phyloP scores from a whole-genome alignment of 2,888 invertebrate genomes.

The Platypus cylindrus region DNA sequence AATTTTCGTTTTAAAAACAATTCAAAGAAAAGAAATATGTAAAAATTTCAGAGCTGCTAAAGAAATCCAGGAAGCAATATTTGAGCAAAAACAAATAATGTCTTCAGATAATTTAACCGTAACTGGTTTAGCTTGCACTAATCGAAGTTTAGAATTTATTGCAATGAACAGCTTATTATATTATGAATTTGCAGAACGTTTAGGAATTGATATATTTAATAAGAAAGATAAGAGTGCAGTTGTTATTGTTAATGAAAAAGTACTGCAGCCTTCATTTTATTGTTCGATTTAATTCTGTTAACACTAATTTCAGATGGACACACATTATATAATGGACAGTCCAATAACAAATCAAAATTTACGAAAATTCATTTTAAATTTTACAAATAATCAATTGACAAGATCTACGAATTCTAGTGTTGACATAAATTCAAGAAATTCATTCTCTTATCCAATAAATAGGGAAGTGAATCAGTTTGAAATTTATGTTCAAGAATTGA shows the following conservation, averaged over 20 bases:
- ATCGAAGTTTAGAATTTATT: conserved; percentile 48
- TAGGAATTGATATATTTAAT: conserved; percentile 55
- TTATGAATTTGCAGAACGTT: conserved; percentile 58
- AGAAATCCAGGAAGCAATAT: conserved; percentile 32
- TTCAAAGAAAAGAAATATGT: conserved; percentile 22
- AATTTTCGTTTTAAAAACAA: conserved; percentile 37
- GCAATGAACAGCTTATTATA: conserved; percentile 63
- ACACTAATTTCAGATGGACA: conserved; percentile 48
- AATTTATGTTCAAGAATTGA: conserved; percentile 51
- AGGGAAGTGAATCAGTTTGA: conserved; percentile 15
- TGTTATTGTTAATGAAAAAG: conserved; percentile 59
- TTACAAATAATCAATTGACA: conserved; percentile 30
- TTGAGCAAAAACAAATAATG: conserved; percentile 11
- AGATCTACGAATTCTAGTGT: conserved; percentile 26
- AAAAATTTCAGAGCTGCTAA: conserved; percentile 30
- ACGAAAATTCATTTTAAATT: conserved; percentile 43
- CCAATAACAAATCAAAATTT: conserved; percentile 39
- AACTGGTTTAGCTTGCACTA: conserved; percentile 39
- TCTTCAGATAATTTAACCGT: conserved; percentile 5
- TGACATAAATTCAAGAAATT: conserved; percentile 23
- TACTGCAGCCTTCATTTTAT: conserved; percentile 27
- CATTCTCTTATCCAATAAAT: conserved; percentile 19
- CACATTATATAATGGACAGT: conserved; percentile 49
- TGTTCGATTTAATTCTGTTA: conserved; percentile 10
- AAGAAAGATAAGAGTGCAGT: conserved; percentile 50